phyloP scores from a whole-genome alignment of 2,888 invertebrate genomes.

The Sturmia bella region DNA sequence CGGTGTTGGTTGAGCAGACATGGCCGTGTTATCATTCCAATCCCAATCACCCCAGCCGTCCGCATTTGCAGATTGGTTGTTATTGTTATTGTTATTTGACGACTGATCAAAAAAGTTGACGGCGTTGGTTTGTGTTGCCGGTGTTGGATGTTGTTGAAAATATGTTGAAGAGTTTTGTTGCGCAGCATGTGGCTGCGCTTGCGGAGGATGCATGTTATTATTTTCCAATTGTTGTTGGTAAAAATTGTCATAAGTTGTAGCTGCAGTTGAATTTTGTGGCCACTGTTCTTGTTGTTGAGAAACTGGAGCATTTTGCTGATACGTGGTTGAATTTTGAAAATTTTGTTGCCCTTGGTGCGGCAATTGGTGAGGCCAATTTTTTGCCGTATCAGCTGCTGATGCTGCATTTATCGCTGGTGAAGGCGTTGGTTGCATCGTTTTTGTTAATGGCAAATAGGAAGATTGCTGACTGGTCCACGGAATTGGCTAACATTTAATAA shows the following conservation, averaged over 20 bases:
- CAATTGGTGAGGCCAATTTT: conserved; percentile 64
- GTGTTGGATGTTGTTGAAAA: conserved; percentile 58
- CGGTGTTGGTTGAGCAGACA: conserved; percentile 52
- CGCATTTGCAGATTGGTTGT: conserved; percentile 63
- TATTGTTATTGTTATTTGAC: conserved; percentile 59
- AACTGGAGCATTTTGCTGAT: conserved; percentile 43
- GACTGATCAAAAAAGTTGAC: conserved; percentile 65
- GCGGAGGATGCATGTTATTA: conserved; percentile 56
- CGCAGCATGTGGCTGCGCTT: conserved; percentile 30
- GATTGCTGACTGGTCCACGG: conserved; percentile 57
- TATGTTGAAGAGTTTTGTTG: conserved; percentile 41
- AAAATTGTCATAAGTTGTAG: conserved; percentile 39
- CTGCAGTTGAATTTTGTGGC: conserved; percentile 44
- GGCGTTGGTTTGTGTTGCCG: conserved; percentile 57
- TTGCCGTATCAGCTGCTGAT: conserved; percentile 4
- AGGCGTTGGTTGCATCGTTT: conserved; percentile 68
- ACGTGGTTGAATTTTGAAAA: conserved; percentile 59
- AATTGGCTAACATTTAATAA: conserved; percentile 45
- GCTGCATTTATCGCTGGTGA: conserved; percentile 7
- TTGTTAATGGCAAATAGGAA: conserved; percentile 59
- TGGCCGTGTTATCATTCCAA: conserved; percentile 75
- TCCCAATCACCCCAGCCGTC: conserved; percentile 81
- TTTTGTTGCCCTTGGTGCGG: conserved; percentile 45
- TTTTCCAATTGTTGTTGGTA: conserved; percentile 48
- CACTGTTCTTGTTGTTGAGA: conserved; percentile 52